Conservation (phyloP, 2,888 invertebrate genomes). For the Habroteleia sp. region DNA sequence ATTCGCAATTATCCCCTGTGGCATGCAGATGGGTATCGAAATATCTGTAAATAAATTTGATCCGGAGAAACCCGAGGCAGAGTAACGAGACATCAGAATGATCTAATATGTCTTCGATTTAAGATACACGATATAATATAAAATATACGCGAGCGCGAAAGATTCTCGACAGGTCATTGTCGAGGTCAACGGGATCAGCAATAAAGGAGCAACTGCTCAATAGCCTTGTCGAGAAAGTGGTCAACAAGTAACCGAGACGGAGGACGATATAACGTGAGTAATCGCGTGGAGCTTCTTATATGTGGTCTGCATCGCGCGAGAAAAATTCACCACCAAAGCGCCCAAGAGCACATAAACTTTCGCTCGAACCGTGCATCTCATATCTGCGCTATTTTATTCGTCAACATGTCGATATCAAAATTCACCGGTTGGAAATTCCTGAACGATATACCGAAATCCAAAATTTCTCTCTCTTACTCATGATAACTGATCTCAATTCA, state of each 20-base stretch:
- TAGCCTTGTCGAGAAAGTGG: slow-evolving; percentile 58
- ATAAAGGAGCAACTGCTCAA: slow-evolving; percentile 45
- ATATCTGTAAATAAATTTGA: slow-evolving; percentile 17
- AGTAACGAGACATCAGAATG: slow-evolving; percentile 6
- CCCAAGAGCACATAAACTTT: slow-evolving; percentile 41
- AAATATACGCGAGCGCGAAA: slow-evolving; percentile 32
- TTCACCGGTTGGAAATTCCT: slow-evolving; percentile 21
- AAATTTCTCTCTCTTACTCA: too few species aligned
- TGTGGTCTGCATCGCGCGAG: slow-evolving; percentile 20
- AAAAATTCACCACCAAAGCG: slow-evolving; percentile 31
- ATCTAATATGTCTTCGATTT: slow-evolving; percentile 34
- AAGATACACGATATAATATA: slow-evolving; percentile 30
- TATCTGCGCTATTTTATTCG: slow-evolving; percentile 25
- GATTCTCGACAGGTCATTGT: slow-evolving; percentile 40
- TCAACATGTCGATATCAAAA: slow-evolving; percentile 28
- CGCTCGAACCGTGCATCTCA: slow-evolving; percentile 40
- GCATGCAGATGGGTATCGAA: neutral
- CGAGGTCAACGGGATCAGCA: slow-evolving; percentile 49
- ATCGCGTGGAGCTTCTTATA: slow-evolving; percentile 51
- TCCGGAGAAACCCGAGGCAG: neutral
- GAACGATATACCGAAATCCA: slow-evolving; percentile 3
- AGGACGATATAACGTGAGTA: slow-evolving; percentile 54
- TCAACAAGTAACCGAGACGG: slow-evolving; percentile 58
- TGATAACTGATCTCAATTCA: too few species aligned
- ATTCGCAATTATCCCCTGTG: neutral